A percentile compares a stretch with the other conserved stretches of the same genome.
Conservation (phyloP, 2,113 vertebrate species). For the Trochalopteron elliotii region DNA sequence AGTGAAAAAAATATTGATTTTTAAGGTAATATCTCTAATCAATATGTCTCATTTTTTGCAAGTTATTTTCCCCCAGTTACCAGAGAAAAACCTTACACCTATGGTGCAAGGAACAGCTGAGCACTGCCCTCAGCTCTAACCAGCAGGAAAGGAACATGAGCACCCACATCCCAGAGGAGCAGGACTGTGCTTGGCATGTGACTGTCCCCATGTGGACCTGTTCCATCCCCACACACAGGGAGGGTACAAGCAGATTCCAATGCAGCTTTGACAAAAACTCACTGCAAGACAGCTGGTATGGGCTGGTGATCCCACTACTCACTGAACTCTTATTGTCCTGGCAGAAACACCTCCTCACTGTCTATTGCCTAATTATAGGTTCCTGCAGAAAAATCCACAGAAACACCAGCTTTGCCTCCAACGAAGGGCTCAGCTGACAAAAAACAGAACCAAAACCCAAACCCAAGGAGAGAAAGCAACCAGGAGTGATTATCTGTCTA, state of each 20-base stretch:
- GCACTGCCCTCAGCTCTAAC: neutral
- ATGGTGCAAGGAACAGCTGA: neutral
- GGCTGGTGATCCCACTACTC: neutral
- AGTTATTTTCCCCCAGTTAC: neutral
- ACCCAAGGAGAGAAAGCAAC: neutral
- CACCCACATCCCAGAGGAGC: neutral
- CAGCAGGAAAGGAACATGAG: neutral
- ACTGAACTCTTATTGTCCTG: neutral
- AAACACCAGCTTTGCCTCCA: neutral
- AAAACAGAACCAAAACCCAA: neutral
- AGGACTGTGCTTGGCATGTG: neutral
- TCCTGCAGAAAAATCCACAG: neutral
- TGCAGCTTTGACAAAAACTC: neutral
- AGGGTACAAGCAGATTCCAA: neutral
- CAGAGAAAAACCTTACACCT: neutral
- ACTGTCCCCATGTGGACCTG: accelerated
- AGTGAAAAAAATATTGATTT: neutral
- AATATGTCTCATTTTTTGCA: neutral
- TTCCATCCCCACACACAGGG: too few relatives aligned
- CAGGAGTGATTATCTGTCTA: neutral
- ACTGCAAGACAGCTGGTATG: accelerated
- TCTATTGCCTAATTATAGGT: neutral
- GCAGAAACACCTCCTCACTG: neutral
- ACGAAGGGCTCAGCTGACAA: neutral
- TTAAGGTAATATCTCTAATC: neutral